Evolutionary conservation across 2,888 invertebrate genomes (phyloP).

Genomic region (Geotrupes spiniger): DNA sequence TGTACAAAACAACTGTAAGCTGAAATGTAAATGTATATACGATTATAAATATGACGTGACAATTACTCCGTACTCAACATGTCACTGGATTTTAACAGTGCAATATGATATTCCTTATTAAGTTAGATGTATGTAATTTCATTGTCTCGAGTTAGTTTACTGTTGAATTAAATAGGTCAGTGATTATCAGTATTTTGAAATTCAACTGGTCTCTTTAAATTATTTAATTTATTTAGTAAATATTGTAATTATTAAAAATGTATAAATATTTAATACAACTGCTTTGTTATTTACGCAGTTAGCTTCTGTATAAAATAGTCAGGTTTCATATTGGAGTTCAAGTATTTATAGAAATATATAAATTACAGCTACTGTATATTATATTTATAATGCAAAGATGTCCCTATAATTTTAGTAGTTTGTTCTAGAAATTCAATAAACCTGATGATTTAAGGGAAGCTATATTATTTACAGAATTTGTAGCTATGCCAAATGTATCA

Average conservation of each 20-base stretch:
- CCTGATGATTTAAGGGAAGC: slow-evolving; percentile 17
- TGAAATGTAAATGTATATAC: slow-evolving; percentile 18
- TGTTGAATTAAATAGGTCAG: slow-evolving; percentile 38
- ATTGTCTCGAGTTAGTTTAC: slow-evolving; percentile 18
- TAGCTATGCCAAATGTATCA: slow-evolving; percentile 52
- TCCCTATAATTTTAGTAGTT: slow-evolving; percentile 6
- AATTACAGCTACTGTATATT: slow-evolving; percentile 9
- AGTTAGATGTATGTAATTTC: slow-evolving; percentile 21
- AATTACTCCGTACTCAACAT: slow-evolving; percentile 15
- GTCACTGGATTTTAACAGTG: slow-evolving; percentile 42
- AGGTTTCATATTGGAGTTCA: slow-evolving; percentile 9
- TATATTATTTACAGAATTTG: slow-evolving; percentile 29
- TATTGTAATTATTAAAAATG: slow-evolving; percentile 44
- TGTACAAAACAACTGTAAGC: slow-evolving; percentile 38
- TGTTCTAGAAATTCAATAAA: slow-evolving; percentile 7
- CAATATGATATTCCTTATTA: slow-evolving; percentile 34
- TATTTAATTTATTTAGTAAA: slow-evolving; percentile 46
- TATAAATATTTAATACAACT: slow-evolving; percentile 41
- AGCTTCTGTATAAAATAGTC: slow-evolving; percentile 27
- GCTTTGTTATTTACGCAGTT: slow-evolving; percentile 33
- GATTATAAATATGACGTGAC: slow-evolving; percentile 20
- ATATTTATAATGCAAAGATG: not conserved
- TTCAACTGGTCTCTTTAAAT: slow-evolving; percentile 44
- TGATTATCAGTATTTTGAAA: slow-evolving; percentile 48
- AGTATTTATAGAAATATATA: not conserved